Evolutionary conservation across 2,797 vertebrate genomes (phyloP).

Genomic region (Molothrus aeneus): DNA sequence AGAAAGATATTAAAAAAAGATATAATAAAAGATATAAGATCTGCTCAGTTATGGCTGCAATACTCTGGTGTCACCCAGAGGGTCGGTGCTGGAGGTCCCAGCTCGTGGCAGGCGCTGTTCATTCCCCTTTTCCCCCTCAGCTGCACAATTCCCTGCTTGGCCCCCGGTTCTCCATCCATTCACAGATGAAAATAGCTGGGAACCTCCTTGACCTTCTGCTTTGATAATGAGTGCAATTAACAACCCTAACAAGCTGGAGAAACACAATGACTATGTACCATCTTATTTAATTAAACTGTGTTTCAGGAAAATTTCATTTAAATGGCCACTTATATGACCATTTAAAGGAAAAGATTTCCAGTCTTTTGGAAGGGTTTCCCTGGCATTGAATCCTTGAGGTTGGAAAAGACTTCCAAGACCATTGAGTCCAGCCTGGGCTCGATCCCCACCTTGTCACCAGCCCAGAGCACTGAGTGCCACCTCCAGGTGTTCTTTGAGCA

Average conservation of each 20-base stretch:
- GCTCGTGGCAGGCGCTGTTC: not conserved
- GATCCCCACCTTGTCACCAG: not conserved
- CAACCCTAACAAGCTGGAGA: not conserved
- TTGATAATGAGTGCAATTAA: not conserved
- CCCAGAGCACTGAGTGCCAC: not conserved
- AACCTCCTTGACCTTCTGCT: not conserved
- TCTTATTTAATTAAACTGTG: not conserved
- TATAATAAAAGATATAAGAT: not conserved
- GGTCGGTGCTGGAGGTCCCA: not conserved
- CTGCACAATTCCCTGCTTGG: not conserved
- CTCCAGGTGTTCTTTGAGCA: not conserved
- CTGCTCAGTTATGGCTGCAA: accelerated
- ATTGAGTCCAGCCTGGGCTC: accelerated
- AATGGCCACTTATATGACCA: accelerated
- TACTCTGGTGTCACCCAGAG: not conserved
- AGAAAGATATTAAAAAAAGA: not conserved
- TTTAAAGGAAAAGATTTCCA: not conserved
- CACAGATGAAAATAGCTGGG: not conserved
- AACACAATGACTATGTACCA: not conserved
- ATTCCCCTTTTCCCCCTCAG: not conserved
- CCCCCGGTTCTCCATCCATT: accelerated
- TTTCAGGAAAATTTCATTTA: not conserved
- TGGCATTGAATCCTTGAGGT: too few relatives aligned
- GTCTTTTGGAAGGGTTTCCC: not conserved
- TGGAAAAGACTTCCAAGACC: not conserved